Conservation (phyloP, 2,888 invertebrate species). For the Trichogramma dendrolimi region DNA sequence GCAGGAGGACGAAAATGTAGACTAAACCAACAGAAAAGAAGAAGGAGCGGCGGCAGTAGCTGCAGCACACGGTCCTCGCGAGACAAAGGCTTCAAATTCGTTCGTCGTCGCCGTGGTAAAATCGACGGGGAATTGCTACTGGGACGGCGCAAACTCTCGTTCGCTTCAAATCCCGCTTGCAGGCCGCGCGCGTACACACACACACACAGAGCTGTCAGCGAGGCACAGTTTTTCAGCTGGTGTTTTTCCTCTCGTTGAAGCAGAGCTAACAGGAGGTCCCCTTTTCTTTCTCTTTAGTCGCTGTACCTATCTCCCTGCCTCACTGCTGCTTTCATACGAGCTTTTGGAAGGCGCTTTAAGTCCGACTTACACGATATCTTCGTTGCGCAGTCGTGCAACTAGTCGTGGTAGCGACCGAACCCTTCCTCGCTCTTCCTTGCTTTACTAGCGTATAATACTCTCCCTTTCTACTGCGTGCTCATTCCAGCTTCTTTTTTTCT, state of each 20-base stretch:
- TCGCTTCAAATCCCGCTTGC: too few species aligned
- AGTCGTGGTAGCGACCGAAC: slow-evolving; percentile 18
- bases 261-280: background rate
- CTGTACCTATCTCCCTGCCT: background rate
- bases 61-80: background rate
- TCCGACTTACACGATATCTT: slow-evolving; percentile 52
- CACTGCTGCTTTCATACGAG: slow-evolving; percentile 12
- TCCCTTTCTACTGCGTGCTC: background rate
- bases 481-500: background rate
- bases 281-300: background rate
- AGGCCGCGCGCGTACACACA: too few species aligned
- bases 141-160: background rate
- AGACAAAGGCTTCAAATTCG: slow-evolving; percentile 2
- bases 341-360: slow-evolving; percentile 40
- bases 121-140: background rate
- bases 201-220: too few species aligned
- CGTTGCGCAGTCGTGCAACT: slow-evolving; percentile 35
- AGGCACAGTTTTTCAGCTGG: too few species aligned
- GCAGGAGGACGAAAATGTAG: background rate
- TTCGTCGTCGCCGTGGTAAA: background rate
- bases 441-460: background rate
- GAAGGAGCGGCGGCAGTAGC: background rate
- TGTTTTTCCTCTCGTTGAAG: too few species aligned
- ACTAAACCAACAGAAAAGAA: background rate
- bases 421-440: slow-evolving; percentile 5